Base-by-base conservation (phyloP, 2,113 vertebrate genomes). In the Gallinago jamesoni region DNA sequence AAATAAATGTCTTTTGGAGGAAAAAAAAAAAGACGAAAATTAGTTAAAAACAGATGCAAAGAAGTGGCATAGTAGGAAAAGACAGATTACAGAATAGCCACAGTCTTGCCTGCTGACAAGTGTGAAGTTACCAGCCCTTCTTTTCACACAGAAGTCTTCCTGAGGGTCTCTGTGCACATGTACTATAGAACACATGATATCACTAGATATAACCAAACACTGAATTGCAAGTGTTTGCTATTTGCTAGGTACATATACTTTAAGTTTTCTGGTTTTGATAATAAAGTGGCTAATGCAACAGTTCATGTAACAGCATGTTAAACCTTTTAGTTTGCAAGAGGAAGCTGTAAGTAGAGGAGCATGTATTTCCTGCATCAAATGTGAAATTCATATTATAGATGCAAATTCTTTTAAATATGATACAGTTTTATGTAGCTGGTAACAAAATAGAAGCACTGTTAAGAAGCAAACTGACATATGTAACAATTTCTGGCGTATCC, bases 391-490 rank as follows among this genome's bases (percentile, higher is more conserved):
- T 37, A 28, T 48, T 31, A 43, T 18, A 53, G 20, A 17, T 9
- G 13, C 19, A 91, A 87, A 66, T 31, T 75, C 47, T 74, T 67
- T 66, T 68, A 50, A 78, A 63, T 6, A 31, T 4, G 22, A 23
- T 19, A 37, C 20, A 25, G 47, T 22, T 67, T 69, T 31, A 25
- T 17, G 20, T 25, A 75, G 23, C 6, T 79, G 23, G 14, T 50
- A 78, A 47, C 52, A 72, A 57, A 77, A 22, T 7, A 64, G 25
- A 77, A 84, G 62, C 1, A 1, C 9, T 50, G 12, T 33, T 45
- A 50, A 59, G 45, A 66, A 85, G 39, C 2, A 66, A 87, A 45
- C 7, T 13, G 3, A 52, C 17, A 6, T 0, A 0, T 4, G 3
- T 13, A 39, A 48, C 35, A 56, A 23, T 35, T 73, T 81, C 77